These are phyloP conservation scores for Nibea coibor DNA, from an alignment of 2,113 vertebrate species.

Conservation along the genomic window DNA sequence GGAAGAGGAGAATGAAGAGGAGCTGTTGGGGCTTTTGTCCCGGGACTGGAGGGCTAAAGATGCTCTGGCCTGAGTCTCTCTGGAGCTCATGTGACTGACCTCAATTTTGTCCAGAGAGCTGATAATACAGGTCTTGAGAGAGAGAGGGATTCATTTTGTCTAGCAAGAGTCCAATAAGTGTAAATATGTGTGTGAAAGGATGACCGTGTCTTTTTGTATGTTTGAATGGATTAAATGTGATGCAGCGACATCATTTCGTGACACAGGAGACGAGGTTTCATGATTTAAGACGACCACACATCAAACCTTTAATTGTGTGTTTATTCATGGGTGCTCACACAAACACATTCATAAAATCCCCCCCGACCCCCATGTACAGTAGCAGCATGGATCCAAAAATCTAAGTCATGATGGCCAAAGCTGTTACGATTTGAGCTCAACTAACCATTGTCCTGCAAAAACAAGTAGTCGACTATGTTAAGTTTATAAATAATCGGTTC, in stretches of 20 bases:
- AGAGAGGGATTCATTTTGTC: neutral
- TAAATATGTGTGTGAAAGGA: conserved; percentile 49
- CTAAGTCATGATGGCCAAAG: conserved; percentile 36
- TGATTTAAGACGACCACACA: conserved; percentile 20
- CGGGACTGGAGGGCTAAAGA: conserved; percentile 97
- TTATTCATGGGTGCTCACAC: conserved; percentile 76
- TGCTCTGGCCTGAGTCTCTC: conserved; percentile 85
- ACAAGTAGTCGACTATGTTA: conserved; percentile 46
- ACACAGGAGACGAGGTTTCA: neutral
- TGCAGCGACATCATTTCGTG: neutral
- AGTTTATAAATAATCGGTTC: conserved; percentile 72
- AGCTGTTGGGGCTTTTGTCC: conserved; percentile 90
- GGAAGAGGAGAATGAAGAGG: conserved; percentile 88
- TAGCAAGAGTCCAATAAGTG: conserved; percentile 14
- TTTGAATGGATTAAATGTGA: conserved; percentile 23
- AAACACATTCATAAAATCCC: conserved; percentile 71
- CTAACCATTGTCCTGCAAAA: conserved; percentile 66
- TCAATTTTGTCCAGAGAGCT: neutral
- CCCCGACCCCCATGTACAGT: conserved; percentile 42
- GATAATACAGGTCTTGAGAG: neutral
- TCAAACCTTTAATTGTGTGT: conserved; percentile 52
- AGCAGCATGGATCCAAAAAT: conserved; percentile 62
- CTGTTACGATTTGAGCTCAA: conserved; percentile 54
- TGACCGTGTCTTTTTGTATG: conserved; percentile 3
- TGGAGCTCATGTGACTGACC: neutral